phyloP scores from a whole-genome alignment of 53 echinoderm and acorn worm species.

The Zoroaster sp. region DNA sequence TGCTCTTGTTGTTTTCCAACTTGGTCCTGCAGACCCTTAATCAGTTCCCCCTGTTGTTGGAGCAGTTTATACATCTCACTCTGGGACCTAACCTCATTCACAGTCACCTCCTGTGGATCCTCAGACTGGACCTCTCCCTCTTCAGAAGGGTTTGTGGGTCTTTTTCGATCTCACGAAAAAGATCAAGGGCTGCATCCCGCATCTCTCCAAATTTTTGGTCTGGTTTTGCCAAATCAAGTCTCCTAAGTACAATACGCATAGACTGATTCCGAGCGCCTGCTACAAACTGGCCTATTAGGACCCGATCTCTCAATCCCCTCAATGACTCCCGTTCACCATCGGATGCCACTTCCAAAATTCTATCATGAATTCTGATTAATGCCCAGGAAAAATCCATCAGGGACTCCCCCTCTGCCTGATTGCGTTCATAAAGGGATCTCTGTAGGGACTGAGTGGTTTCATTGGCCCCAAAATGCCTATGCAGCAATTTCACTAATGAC shows the following conservation, averaged over 20 bases:
- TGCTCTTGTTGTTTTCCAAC: slow-evolving; percentile 1
- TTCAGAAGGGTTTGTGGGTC: too few species aligned
- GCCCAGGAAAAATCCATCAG: neutral
- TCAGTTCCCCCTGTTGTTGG: neutral
- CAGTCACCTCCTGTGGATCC: neutral
- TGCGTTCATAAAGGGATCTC: neutral
- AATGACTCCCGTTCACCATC: neutral
- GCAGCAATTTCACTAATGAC: neutral
- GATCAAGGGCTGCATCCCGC: slow-evolving; percentile 7
- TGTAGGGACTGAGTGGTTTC: neutral
- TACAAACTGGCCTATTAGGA: slow-evolving; percentile 11
- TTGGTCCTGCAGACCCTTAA: neutral
- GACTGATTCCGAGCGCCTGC: slow-evolving; percentile 2
- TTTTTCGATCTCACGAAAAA: too few species aligned
- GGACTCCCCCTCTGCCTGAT: neutral
- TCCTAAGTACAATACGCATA: neutral
- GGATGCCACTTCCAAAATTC: slow-evolving; percentile 4
- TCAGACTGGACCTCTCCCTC: too few species aligned
- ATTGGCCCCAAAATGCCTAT: neutral
- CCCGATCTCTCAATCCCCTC: neutral
- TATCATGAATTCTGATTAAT: slow-evolving; percentile 9
- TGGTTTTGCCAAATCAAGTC: slow-evolving; percentile 1
- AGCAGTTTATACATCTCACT: neutral
- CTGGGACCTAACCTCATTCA: neutral
- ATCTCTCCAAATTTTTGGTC: neutral